phyloP scores from a whole-genome alignment of 1,140 invertebrate genomes.

The Diachasmimorpha longicaudata region DNA sequence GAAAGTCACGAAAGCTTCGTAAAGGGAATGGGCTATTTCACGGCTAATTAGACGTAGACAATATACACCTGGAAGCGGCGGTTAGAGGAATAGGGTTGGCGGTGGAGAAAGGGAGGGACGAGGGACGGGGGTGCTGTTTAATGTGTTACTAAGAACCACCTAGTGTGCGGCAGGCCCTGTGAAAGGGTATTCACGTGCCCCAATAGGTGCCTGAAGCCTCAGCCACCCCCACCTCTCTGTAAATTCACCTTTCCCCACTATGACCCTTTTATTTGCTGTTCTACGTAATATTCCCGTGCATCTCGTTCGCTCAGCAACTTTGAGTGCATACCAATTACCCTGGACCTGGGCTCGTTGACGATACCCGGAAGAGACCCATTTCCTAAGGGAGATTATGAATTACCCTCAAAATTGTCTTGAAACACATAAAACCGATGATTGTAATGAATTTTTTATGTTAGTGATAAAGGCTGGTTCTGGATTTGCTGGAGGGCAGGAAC shows the following conservation, averaged over 20 bases:
- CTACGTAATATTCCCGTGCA: not conserved
- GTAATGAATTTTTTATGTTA: conserved; percentile 7
- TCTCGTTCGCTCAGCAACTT: conserved; percentile 20
- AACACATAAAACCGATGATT: not conserved
- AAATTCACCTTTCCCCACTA: not conserved
- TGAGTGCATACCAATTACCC: conserved; percentile 26
- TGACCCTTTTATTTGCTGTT: not conserved
- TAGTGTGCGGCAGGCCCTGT: not conserved
- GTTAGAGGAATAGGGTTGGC: not conserved
- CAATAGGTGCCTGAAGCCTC: not conserved
- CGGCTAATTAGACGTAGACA: conserved; percentile 33
- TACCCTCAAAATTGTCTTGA: not conserved
- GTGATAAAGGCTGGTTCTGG: too few relatives aligned
- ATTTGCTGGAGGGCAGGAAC: too few relatives aligned
- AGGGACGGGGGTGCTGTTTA: conserved; percentile 4
- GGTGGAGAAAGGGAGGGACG: not conserved
- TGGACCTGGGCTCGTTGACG: conserved; percentile 16
- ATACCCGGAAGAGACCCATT: conserved; percentile 23
- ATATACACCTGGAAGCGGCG: not conserved
- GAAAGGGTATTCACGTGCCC: not conserved
- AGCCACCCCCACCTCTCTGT: not conserved
- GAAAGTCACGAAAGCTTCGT: conserved; percentile 17
- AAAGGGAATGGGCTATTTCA: conserved; percentile 32
- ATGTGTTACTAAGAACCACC: not conserved
- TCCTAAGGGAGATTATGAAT: conserved; percentile 18